A percentile compares a stretch with the other conserved stretches of the same genome.
These are phyloP conservation scores for Xiphophorus maculatus DNA, from an alignment of 2,113 vertebrate species.

Conservation along the genomic window DNA sequence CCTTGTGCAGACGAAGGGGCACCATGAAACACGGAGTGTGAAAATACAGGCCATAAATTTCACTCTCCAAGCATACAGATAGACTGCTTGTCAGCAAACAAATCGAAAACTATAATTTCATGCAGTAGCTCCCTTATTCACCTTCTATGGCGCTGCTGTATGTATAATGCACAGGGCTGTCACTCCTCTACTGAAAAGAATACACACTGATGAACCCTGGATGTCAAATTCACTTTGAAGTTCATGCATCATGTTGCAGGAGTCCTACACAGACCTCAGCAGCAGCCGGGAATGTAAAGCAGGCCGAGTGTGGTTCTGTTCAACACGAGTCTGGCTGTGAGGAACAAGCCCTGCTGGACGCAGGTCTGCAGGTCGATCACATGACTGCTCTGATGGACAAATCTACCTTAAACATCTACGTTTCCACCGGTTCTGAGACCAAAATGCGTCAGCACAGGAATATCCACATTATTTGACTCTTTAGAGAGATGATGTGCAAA, in stretches of 20 bases:
- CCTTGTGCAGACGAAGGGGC: not conserved
- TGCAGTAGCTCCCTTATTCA: slow-evolving; percentile 33
- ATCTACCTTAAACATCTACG: not conserved
- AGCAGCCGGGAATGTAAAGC: slow-evolving; percentile 47
- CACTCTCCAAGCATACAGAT: slow-evolving; percentile 14
- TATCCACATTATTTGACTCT: not conserved
- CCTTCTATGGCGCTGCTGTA: slow-evolving; percentile 12
- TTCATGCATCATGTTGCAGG: slow-evolving; percentile 32
- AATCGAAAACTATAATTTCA: slow-evolving; percentile 40
- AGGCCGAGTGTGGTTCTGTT: slow-evolving; percentile 20
- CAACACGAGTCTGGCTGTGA: slow-evolving; percentile 14
- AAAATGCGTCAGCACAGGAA: not conserved
- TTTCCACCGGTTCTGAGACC: not conserved
- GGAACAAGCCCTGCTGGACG: slow-evolving; percentile 15
- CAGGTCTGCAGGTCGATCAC: slow-evolving; percentile 37
- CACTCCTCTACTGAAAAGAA: slow-evolving; percentile 28
- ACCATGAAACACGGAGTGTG: not conserved
- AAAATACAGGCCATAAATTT: slow-evolving; percentile 16
- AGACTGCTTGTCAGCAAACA: slow-evolving; percentile 30
- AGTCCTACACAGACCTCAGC: slow-evolving; percentile 30
- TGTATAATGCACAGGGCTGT: slow-evolving; percentile 48
- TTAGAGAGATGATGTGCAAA: not conserved
- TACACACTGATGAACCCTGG: slow-evolving; percentile 32
- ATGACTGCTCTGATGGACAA: not conserved
- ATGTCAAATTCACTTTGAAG: slow-evolving; percentile 54